Base-by-base conservation (phyloP, 2,888 invertebrate species). In the Cantharis rustica region DNA sequence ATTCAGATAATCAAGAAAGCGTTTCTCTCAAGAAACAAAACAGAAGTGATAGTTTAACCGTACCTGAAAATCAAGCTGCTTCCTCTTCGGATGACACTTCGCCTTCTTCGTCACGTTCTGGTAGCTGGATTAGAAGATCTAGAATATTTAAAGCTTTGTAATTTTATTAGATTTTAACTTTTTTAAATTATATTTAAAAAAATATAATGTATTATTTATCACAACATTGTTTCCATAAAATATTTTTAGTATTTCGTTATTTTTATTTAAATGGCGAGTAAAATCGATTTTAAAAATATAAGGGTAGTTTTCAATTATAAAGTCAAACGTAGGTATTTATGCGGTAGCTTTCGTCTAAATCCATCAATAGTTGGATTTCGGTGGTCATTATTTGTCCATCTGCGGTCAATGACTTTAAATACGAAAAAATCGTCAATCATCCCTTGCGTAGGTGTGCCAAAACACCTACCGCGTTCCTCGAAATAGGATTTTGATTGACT, bases 71-170 rank as follows among this genome's bases (percentile, higher is more conserved):
- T 75, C 80, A 80, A 9, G 77, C 78, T 63, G 81, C 82, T 23
- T 82, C 83, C 16, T 82, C 82, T 16, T 82, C 82, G 11, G 81
- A 75, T 26, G 83, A 84, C 70, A 82, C 83, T 7, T 82, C 83
- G 10, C 82, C 83, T 13, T 80, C 83, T n/a, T 80, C 82, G 2
- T 83, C 83, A 10, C 78, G 83, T 73, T 82, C 83, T 64, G 82
- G 84, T 26, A 86, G 86, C 75, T 86, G 87, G 86, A 86, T 87
- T 27, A 85, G 82, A 68, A 82, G 81, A 75, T 81, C 85, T 16
- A 84, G 81, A 68, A 77, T 86, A 72, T 86, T 87, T 79, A 86
- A 84, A 78, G 83, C 82, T 73, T 84, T 81, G 80, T 77, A 74
- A 75, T 71, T 76, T 76, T 70, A 16, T 71, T 75, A 64, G 66